Percentiles rank a stretch among this genome's conserved stretches.
Evolutionary conservation across 1,140 invertebrate species (phyloP).

Genomic region (Diachasma alloeum): DNA sequence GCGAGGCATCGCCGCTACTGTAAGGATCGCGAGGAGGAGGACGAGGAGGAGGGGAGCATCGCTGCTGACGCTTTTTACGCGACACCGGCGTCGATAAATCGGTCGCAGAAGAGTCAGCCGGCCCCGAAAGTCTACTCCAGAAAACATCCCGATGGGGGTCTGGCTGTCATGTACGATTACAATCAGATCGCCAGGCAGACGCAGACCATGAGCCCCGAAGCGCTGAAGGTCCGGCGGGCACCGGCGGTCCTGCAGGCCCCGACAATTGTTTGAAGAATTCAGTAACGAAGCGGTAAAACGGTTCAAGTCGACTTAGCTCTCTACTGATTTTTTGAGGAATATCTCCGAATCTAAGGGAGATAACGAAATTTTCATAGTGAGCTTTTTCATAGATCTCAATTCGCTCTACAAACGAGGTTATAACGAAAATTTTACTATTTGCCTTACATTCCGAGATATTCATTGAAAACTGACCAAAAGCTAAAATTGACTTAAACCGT

Average conservation of each 20-base stretch:
- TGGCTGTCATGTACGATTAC: constrained; percentile 61
- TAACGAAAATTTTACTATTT: too few relatives aligned
- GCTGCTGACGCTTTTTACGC: constrained; percentile 57
- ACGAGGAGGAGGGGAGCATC: constrained; percentile 58
- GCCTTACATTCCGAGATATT: too few relatives aligned
- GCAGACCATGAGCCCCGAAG: constrained; percentile 60
- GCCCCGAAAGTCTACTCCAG: constrained; percentile 41
- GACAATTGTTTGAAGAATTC: constrained; percentile 53
- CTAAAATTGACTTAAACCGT: too few relatives aligned
- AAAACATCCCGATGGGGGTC: constrained; percentile 49
- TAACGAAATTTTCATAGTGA: too few relatives aligned
- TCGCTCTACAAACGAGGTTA: too few relatives aligned
- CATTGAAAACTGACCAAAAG: too few relatives aligned
- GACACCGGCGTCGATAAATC: constrained; percentile 34
- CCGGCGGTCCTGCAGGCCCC: constrained; percentile 60
- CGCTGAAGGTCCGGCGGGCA: constrained; percentile 60
- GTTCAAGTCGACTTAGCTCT: too few relatives aligned
- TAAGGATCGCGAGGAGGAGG: constrained; percentile 51
- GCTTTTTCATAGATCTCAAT: too few relatives aligned
- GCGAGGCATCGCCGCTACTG: constrained; percentile 51
- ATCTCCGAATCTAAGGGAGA: too few relatives aligned
- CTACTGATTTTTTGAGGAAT: too few relatives aligned
- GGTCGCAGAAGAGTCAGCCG: constrained; percentile 41
- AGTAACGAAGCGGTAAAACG: too few relatives aligned
- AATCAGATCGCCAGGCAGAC: constrained; percentile 56